phyloP scores from a whole-genome alignment of 2,113 vertebrate species.

The Dasypus novemcinctus region DNA sequence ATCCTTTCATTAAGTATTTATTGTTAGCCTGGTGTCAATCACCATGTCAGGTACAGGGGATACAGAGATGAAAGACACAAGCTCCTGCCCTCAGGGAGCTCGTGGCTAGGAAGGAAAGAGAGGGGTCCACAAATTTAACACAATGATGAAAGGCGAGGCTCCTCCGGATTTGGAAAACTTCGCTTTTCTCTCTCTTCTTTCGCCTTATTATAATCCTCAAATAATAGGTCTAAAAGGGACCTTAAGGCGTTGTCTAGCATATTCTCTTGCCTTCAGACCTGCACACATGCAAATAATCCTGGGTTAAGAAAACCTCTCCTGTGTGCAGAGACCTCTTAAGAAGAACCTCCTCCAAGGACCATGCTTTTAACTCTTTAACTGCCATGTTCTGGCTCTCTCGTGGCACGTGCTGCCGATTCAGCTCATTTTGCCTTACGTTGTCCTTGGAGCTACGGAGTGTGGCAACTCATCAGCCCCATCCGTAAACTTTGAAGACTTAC shows the following conservation, averaged over 20 bases:
- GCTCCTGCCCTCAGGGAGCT: constrained; percentile 53
- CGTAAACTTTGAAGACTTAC: not conserved
- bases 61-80: not conserved
- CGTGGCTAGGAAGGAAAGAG: not conserved
- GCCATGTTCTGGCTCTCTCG: no score
- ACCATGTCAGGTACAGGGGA: not conserved
- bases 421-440: not conserved
- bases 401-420: not conserved
- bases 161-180: constrained; percentile 8
- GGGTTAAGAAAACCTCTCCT: not conserved
- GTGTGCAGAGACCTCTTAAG: not conserved
- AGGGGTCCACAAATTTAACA: not conserved
- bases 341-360: not conserved
- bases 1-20: constrained; percentile 55
- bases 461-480: not conserved
- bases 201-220: not conserved
- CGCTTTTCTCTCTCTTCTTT: not conserved
- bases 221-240: not conserved
- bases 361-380: no score
- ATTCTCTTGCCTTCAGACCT: not conserved
- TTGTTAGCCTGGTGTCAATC: not conserved
- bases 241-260: not conserved
- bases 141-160: not conserved
- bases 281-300: not conserved
- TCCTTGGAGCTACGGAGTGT: not conserved